These are phyloP conservation scores for Kryptolebias ocellatus DNA, from an alignment of 2,797 vertebrate genomes.

Conservation along the genomic window DNA sequence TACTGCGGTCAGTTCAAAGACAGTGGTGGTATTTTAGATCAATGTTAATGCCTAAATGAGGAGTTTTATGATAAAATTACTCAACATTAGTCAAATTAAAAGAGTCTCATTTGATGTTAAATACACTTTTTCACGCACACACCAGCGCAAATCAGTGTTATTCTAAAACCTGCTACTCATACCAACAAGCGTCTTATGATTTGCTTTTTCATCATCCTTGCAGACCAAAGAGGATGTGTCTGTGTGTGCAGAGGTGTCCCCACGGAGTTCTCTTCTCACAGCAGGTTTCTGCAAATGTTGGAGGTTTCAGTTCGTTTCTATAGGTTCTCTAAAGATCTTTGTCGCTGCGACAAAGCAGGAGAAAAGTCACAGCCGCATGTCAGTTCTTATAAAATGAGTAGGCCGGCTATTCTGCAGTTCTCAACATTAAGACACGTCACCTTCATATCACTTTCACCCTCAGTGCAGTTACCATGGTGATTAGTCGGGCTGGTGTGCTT, in stretches of 20 bases:
- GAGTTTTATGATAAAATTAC: background rate
- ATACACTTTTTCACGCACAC: no score
- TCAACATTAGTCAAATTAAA: background rate
- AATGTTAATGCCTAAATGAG: background rate
- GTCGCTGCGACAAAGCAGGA: background rate
- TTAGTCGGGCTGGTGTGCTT: conserved; percentile 41
- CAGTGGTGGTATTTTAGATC: conserved; percentile 3
- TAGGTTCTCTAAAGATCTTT: background rate
- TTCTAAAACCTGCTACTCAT: background rate
- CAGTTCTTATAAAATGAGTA: conserved; percentile 11
- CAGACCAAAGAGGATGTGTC: conserved; percentile 3
- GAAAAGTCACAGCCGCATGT: background rate
- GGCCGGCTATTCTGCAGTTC: conserved; percentile 16
- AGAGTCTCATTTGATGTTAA: no score
- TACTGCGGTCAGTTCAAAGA: conserved; percentile 29
- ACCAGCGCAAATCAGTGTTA: no score
- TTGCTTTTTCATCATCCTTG: conserved; percentile 1
- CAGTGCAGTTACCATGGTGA: conserved; percentile 74
- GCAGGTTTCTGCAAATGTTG: conserved; percentile 7
- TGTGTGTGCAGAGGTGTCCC: conserved; percentile 2
- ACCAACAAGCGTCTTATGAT: background rate
- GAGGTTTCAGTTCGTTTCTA: conserved; percentile 1
- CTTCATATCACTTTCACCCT: conserved; percentile 54
- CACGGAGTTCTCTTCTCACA: background rate
- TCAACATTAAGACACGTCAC: conserved; percentile 36